These are phyloP conservation scores for Craseonycteris thonglongyai DNA, from an alignment of 2,113 vertebrate genomes.

Conservation along the genomic window DNA sequence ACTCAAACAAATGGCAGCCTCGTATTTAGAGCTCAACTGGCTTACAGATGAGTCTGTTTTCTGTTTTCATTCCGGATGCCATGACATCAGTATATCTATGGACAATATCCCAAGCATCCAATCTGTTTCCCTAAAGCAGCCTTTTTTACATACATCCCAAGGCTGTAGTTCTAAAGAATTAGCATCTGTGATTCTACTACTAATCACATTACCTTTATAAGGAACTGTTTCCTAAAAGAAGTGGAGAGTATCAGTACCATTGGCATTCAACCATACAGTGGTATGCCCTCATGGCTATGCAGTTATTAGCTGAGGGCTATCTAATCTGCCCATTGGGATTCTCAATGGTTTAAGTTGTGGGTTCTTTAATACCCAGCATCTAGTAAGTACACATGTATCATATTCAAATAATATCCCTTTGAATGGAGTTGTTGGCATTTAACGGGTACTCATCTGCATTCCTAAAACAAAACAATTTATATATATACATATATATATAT, in stretches of 20 bases:
- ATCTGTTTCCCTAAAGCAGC: neutral
- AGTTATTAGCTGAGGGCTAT: neutral
- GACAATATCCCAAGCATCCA: neutral
- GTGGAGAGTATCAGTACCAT: neutral
- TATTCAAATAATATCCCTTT: neutral
- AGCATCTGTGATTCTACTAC: neutral
- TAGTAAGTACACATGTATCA: neutral
- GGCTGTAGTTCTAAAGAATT: neutral
- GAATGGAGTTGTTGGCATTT: neutral
- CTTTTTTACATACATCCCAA: neutral
- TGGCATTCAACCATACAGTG: neutral
- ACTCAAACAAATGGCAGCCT: neutral
- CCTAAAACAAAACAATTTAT: neutral
- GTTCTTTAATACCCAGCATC: neutral
- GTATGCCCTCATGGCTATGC: neutral
- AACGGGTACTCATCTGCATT: neutral
- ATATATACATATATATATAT: too few relatives aligned
- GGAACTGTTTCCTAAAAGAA: neutral
- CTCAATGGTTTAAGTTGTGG: neutral
- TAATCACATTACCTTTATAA: constrained; percentile 14
- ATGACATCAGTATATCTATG: neutral
- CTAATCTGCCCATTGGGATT: neutral
- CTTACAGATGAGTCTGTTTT: neutral
- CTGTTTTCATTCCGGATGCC: neutral
- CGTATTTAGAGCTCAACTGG: neutral